Percentiles rank a stretch among this genome's conserved stretches.
Conservation (phyloP, 2,113 vertebrate genomes). For the Coregonus clupeaformis region DNA sequence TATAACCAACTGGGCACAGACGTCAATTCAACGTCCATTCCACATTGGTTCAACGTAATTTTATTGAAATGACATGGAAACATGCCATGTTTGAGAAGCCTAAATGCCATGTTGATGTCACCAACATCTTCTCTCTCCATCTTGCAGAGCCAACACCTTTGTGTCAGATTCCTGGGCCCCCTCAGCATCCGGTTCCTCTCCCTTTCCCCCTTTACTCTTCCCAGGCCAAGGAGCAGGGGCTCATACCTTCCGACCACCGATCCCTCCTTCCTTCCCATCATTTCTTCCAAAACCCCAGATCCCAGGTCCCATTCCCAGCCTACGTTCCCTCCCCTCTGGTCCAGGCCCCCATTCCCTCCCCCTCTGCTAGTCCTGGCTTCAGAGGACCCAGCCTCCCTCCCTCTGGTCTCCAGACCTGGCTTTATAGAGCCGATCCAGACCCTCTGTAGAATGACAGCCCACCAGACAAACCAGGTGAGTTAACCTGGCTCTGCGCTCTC, state of each 20-base stretch:
- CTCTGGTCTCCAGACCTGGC: too few species aligned
- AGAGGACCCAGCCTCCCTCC: too few species aligned
- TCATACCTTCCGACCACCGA: not conserved
- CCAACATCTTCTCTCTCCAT: not conserved
- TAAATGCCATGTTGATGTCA: not conserved
- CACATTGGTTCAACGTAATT: too few species aligned
- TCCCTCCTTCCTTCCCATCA: not conserved
- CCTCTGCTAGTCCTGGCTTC: too few species aligned
- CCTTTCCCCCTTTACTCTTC: too few species aligned
- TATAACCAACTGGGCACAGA: too few species aligned
- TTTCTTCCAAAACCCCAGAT: not conserved
- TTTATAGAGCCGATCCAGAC: slow-evolving; percentile 5
- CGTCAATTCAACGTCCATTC: too few species aligned
- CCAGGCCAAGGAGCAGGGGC: too few species aligned
- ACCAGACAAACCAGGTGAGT: slow-evolving; percentile 36
- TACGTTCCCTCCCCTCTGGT: not conserved
- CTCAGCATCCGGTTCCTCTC: too few species aligned
- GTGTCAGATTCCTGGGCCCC: too few species aligned
- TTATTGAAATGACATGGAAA: too few species aligned
- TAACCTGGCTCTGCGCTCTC: slow-evolving; percentile 16
- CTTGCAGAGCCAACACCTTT: not conserved
- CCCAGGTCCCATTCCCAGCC: not conserved
- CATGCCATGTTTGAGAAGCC: too few species aligned
- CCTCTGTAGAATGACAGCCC: slow-evolving; percentile 20
- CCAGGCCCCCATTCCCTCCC: not conserved